Percentiles rank a stretch among this genome's conserved stretches.
Evolutionary conservation across 2,888 invertebrate genomes (phyloP).

Genomic region (Aporophyla nigra): DNA sequence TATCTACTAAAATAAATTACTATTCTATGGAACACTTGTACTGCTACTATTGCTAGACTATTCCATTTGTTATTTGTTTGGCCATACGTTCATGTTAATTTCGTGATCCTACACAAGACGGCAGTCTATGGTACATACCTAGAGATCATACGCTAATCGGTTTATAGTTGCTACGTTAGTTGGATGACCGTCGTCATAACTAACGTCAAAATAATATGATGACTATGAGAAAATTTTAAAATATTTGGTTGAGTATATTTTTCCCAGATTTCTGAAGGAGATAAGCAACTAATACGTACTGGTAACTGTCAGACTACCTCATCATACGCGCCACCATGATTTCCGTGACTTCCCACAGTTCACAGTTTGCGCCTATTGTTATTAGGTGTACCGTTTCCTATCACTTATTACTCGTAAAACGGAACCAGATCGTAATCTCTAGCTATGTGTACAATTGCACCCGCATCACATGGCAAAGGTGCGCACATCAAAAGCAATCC

Average conservation of each 20-base stretch:
- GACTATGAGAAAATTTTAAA: background rate
- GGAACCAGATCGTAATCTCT: background rate
- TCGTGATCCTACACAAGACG: background rate
- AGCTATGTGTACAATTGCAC: conserved; percentile 7
- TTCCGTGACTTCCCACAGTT: background rate
- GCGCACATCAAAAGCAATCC: conserved; percentile 50
- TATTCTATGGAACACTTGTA: background rate
- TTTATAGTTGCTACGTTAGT: too few species aligned
- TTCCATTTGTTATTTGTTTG: background rate
- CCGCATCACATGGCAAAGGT: conserved; percentile 32
- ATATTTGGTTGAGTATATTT: background rate
- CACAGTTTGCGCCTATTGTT: background rate
- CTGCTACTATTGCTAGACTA: background rate
- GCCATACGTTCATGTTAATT: background rate
- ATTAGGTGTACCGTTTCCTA: background rate
- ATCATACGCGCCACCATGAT: background rate
- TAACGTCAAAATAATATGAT: background rate
- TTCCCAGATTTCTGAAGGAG: background rate
- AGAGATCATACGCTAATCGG: too few species aligned
- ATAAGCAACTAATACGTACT: background rate
- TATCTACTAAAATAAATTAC: background rate
- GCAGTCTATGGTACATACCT: background rate
- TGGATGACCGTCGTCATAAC: too few species aligned
- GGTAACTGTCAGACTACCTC: background rate
- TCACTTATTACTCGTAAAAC: background rate